phyloP scores from a whole-genome alignment of 2,113 vertebrate genomes.

The Fulica atra region DNA sequence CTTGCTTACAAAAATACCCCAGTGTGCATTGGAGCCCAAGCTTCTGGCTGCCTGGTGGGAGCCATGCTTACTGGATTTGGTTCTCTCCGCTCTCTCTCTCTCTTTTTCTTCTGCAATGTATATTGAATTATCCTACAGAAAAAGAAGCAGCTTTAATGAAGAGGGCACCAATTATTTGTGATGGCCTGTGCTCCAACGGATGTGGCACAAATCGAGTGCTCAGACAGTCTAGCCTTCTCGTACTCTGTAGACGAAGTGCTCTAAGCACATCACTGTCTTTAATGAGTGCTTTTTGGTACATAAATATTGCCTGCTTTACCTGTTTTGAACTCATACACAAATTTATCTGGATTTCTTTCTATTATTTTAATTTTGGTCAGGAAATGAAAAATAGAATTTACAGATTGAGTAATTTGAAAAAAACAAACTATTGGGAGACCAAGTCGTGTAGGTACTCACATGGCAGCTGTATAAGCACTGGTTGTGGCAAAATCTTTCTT shows the following conservation, averaged over 20 bases:
- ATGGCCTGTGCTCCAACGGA: neutral
- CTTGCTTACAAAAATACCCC: neutral
- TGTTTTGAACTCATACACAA: neutral
- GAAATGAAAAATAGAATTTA: neutral
- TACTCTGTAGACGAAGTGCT: neutral
- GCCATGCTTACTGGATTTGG: neutral
- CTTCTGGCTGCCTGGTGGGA: neutral
- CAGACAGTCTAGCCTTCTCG: neutral
- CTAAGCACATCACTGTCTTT: neutral
- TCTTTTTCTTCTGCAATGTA: neutral
- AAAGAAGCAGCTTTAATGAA: neutral
- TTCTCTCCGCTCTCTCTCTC: neutral
- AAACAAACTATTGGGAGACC: neutral
- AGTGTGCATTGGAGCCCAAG: neutral
- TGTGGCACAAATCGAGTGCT: neutral
- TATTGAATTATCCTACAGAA: neutral
- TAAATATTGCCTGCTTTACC: neutral
- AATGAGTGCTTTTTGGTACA: neutral
- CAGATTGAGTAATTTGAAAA: neutral
- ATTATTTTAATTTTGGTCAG: neutral
- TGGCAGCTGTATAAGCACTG: neutral
- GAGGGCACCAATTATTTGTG: neutral
- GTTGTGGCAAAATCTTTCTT: neutral
- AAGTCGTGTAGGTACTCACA: neutral
- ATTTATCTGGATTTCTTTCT: neutral